Evolutionary conservation across 2,113 vertebrate genomes (phyloP).

Genomic region (Thermophis baileyi): DNA sequence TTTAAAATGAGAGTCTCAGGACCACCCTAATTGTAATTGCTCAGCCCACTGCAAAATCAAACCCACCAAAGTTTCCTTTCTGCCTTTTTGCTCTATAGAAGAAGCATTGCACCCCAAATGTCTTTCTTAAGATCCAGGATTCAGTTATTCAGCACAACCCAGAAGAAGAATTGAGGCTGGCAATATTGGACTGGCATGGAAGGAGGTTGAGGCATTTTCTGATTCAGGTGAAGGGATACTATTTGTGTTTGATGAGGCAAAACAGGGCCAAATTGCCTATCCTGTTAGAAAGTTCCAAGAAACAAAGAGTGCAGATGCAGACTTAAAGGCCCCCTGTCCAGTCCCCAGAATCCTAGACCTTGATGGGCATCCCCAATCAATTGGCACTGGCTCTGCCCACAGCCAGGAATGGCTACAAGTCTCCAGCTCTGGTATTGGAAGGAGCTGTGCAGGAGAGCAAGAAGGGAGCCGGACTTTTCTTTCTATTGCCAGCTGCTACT

Average conservation of each 20-base stretch:
- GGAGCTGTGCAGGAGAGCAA: neutral
- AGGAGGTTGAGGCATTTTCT: neutral
- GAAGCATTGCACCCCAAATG: neutral
- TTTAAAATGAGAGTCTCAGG: neutral
- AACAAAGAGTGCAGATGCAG: neutral
- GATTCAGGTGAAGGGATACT: neutral
- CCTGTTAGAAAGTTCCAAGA: neutral
- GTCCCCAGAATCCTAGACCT: neutral
- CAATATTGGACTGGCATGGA: neutral
- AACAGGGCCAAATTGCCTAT: neutral
- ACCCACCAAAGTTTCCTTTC: neutral
- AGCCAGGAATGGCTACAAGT: neutral
- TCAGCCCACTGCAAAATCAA: neutral
- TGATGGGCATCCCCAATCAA: neutral
- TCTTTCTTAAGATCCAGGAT: neutral
- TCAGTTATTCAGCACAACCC: neutral
- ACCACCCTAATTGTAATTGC: neutral
- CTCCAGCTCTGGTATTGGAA: neutral
- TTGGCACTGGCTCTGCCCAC: neutral
- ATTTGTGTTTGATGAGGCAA: neutral
- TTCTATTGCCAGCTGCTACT: neutral
- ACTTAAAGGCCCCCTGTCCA: neutral
- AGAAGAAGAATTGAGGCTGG: neutral
- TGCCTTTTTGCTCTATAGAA: neutral
- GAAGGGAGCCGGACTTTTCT: neutral